Conservation (phyloP, 2,888 invertebrate genomes). For the Tricholauxania praeusta region DNA sequence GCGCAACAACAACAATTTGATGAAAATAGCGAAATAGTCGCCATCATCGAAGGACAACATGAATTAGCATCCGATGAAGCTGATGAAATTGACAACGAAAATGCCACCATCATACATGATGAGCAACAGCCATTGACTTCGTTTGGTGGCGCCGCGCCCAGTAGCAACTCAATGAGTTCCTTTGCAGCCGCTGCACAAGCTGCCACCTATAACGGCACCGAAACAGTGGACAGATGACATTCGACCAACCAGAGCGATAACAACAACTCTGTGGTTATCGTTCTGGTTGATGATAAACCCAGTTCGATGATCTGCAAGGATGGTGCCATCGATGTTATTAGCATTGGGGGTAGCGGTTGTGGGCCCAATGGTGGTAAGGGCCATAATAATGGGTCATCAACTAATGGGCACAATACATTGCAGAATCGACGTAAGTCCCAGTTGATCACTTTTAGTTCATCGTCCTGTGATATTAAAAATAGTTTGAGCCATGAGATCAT, state of each 20-base stretch:
- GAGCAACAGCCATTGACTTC: conserved; percentile 65
- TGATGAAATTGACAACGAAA: conserved; percentile 63
- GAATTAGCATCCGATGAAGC: conserved; percentile 58
- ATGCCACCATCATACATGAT: conserved; percentile 63
- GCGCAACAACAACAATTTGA: conserved; percentile 52
- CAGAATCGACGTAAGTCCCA: conserved; percentile 65
- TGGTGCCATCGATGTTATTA: conserved; percentile 57
- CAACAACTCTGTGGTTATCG: conserved; percentile 67
- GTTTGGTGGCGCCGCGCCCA: conserved; percentile 58
- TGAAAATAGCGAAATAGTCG: conserved; percentile 60
- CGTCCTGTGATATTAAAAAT: conserved; percentile 67
- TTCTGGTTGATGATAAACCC: conserved; percentile 67
- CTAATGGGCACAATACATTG: conserved; percentile 58
- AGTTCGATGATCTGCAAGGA: conserved; percentile 67
- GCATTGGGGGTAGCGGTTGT: conserved; percentile 50
- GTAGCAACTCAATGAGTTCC: conserved; percentile 59
- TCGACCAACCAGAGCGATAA: conserved; percentile 66
- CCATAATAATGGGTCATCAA: conserved; percentile 29
- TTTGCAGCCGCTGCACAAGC: conserved; percentile 42
- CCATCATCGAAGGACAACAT: conserved; percentile 60
- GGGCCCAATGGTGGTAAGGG: too few relatives aligned
- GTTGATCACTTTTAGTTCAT: conserved; percentile 65
- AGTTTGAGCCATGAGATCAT: conserved; percentile 66
- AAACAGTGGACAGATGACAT: conserved; percentile 64
- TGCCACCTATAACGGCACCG: conserved; percentile 30